Base-by-base conservation (phyloP, 2,797 vertebrate genomes). In the Spinus pinus region DNA sequence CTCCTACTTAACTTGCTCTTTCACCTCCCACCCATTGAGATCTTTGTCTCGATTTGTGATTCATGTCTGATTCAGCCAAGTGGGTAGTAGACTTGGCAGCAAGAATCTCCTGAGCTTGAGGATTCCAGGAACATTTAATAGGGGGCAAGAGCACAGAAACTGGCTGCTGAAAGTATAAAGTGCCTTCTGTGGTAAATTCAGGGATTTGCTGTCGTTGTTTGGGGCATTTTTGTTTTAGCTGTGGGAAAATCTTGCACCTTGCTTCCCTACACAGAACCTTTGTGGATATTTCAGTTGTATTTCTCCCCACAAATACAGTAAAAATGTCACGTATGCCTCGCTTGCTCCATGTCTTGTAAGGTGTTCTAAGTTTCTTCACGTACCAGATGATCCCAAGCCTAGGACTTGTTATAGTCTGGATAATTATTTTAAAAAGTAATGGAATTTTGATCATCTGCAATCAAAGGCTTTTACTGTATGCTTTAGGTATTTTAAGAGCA, bases 1-100 rank as follows among this genome's bases (percentile, higher is more conserved):
- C 87, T 87, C 95, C 75, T 83, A 86, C 64, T 81, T 95, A 78
- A 85, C 90, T 93, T 90, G 72, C 95, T 96, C 67, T 95, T 96
- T 94, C 83, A 90, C 86, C 90, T 96, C 92, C 95, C 79, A 95
- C 95, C 96, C 67, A 81, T 89, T 93, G 89, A 91, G 94, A 95
- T 89, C 92, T 96, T 94, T 87, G 74, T 94, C 75, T 96, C 5
- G 0, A 77, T 88, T 88, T 92, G 56, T 96, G 95, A 97, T 95
- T 97, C 95, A 95, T 66, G 72, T 86, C 86, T 97, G 94, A 95
- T 94, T 94, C 94, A 96, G 73, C 64, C 88, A 86, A 86, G 95
- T 93, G 93, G 91, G 81, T 89, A 94, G 93, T 73, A 87, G 70
- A 71, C 71, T 96, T 95, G 95, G 86, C 72, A 96, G 57, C 44